Base-by-base conservation (phyloP, 2,113 vertebrate species). In the Rattus rattus region DNA sequence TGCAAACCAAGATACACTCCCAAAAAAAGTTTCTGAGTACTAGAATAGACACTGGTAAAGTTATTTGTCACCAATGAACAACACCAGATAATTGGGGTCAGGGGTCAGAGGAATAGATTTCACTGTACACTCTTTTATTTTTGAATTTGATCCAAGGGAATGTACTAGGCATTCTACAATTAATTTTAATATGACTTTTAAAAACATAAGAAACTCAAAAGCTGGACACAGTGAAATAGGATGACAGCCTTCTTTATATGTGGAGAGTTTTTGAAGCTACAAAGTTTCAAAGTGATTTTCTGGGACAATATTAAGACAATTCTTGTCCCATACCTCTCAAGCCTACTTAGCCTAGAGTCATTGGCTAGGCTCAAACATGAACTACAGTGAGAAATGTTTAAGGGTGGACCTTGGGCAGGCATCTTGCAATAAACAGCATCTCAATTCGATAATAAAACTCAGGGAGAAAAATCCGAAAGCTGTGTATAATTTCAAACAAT, bases 101-200 rank as follows among this genome's bases (percentile, higher is more conserved):
- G 63, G 22, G 88, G 47, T 87, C 30, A 49, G 39, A 83, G 84
- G 70, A 91, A 87, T 39, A 79, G 2, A 2, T 76, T 93, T 96
- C 26, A 80, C 63, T 89, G 16, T 43, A 17, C 59, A 30, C 24
- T 30, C 61, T 95, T 88, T 86, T 80, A 90, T 65, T 79, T 87
- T 63, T 39, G 65, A 94, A 97, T 87, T 76, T 87, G 72, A 96
- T 89, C 26, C 39, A 95, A 22, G 5, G 52, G 88, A 88, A 88
- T 79, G 24, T 10, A 85, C 96, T 85, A 94, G 54, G 89, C 54
- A 95, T 89, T 90, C 49, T 28, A 93, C 96, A 65, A 94, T 94
- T 89, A 91, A 94, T 83, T 97, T 94, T 9, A 47, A 93, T 93
- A 90, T 69, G 16, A 63, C 92, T 92, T 95, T 88, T 47, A 91